These are phyloP conservation scores for Drosophila merina DNA, from an alignment of 2,888 invertebrate genomes.

Conservation along the genomic window DNA sequence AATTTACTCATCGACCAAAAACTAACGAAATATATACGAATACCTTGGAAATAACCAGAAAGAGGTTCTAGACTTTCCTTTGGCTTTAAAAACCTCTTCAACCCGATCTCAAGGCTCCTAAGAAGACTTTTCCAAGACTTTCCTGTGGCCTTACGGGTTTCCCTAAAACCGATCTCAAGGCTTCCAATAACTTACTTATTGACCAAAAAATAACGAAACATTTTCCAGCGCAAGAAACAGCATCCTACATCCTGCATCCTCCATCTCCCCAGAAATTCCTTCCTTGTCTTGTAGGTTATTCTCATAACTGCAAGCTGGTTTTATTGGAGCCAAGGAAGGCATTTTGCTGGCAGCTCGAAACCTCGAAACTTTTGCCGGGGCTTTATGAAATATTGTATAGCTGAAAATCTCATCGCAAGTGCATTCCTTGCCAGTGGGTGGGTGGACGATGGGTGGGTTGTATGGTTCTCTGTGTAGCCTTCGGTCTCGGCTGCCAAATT, in stretches of 20 bases:
- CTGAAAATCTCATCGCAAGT: constrained; percentile 19
- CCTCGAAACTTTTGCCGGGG: constrained; percentile 27
- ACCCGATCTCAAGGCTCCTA: too few species aligned
- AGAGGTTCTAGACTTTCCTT: too few species aligned
- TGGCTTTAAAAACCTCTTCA: too few species aligned
- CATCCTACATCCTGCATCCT: too few species aligned
- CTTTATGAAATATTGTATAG: constrained; percentile 38
- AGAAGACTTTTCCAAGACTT: too few species aligned
- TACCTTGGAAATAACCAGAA: too few species aligned
- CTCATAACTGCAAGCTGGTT: constrained; percentile 28
- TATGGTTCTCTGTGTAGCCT: constrained; percentile 9
- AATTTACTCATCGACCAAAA: too few species aligned
- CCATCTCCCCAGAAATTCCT: too few species aligned
- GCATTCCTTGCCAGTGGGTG: constrained; percentile 9
- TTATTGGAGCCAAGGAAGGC: constrained; percentile 23
- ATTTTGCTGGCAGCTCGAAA: constrained; percentile 11
- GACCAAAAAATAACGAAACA: not conserved
- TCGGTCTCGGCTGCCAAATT: constrained; percentile 53
- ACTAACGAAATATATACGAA: too few species aligned
- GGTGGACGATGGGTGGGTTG: not conserved
- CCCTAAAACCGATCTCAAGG: too few species aligned
- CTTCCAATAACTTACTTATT: not conserved
- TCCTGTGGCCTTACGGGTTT: too few species aligned
- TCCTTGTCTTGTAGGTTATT: too few species aligned
- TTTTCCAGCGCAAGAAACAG: not conserved